A percentile compares a stretch with the other conserved stretches of the same genome.
Conservation (phyloP, 2,797 vertebrate species). For the Gymnocypris eckloni region DNA sequence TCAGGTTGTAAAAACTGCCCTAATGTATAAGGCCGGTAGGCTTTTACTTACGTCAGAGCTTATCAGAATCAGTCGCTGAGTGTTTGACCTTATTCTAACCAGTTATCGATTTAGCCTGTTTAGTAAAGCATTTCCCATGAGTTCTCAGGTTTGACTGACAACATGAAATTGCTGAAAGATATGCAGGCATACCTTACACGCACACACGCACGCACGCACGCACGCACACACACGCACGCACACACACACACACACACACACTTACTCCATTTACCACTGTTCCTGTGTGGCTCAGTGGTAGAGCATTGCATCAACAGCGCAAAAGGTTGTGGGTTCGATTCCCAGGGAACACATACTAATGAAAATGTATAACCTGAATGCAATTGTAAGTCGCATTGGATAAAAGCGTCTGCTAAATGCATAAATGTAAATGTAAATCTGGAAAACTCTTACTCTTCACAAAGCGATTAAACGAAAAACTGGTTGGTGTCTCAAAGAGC, state of each 20-base stretch:
- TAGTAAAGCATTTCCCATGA: constrained; percentile 17
- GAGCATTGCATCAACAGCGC: too few relatives aligned
- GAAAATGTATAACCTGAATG: too few relatives aligned
- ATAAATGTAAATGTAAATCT: neutral
- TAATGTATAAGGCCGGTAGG: neutral
- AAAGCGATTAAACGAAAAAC: constrained; percentile 25
- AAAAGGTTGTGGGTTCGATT: too few relatives aligned
- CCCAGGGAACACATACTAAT: too few relatives aligned
- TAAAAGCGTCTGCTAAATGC: too few relatives aligned
- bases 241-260: neutral
- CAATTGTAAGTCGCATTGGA: too few relatives aligned
- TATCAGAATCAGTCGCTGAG: constrained; percentile 3
- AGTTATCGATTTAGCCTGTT: constrained; percentile 34
- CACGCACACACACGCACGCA: neutral
- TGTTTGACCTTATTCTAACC: constrained; percentile 22
- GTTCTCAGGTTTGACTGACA: constrained; percentile 23
- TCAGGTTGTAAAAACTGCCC: neutral
- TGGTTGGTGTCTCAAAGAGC: neutral
- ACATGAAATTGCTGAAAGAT: neutral
- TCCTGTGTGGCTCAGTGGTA: too few relatives aligned
- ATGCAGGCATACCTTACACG: neutral
- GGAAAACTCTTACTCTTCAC: constrained; percentile 15
- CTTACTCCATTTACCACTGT: too few relatives aligned
- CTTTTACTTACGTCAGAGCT: constrained; percentile 35
- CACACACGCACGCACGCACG: neutral